Evolutionary conservation across 1,140 invertebrate genomes (phyloP), one percentile per base, ranked within the genome.

Genomic region (Centruroides vittatus): DNA sequence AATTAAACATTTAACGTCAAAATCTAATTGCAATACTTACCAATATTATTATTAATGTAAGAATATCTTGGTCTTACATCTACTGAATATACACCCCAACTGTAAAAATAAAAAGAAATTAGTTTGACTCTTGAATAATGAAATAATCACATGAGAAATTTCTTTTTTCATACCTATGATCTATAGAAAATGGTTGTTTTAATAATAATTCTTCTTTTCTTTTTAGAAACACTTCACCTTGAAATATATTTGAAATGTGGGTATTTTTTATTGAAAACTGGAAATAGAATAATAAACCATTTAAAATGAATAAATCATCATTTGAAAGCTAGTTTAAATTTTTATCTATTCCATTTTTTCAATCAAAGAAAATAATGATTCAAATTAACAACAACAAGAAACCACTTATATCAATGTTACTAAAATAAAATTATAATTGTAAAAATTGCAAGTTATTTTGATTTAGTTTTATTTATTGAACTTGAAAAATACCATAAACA

Each of bases 211-310:
- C 50, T 47, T 58, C 57, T 34, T 62, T 62, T n/a, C 47, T 55
- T 47, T 59, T 57, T 35, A 62, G 50, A 23, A 62, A 62, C n/a
- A 59, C 50, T 11, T 59, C 57, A 13, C 61, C 61, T 46, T 59
- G 41, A 51, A 59, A 55, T 10, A 62, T 55, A n/a, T 62, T 62
- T 47, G 55, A 53, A 23, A 62, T 55, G 23, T 55, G 59, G 5
- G 58, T 57, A n/a, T 34, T 47, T 46, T 59, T 51, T 8, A 62
- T 54, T 51, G 51, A 46, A 35, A 62, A 41, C 61, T 62, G 47
- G 5, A 61, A 36, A 41, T 41, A 41, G 8, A 41, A 41, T 41
- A 41, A 23, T 23, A 23, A 23, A 23, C 23, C 23, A 23, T 23
- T 23, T 23, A 23, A 23, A 23, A 23, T 23, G 23, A 23, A 23